phyloP scores from a whole-genome alignment of 2,797 vertebrate genomes.

The Gila robusta region DNA sequence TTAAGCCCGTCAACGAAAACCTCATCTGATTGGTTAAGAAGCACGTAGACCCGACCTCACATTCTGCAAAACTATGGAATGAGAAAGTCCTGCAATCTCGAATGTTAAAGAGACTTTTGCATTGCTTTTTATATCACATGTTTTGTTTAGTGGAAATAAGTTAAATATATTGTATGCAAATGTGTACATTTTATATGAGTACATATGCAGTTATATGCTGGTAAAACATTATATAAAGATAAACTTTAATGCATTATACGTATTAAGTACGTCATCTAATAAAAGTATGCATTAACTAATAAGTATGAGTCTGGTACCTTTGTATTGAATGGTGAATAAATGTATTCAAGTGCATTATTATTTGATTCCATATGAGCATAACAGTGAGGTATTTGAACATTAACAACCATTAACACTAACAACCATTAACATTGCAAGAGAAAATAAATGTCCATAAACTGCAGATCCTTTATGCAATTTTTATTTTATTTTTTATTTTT shows the following conservation, averaged over 20 bases:
- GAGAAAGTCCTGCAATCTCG: not conserved
- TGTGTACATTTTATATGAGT: not conserved
- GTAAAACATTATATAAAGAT: not conserved
- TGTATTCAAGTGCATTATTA: not conserved
- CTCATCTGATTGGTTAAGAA: not conserved
- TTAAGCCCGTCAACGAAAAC: not conserved
- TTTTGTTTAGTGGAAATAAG: no score
- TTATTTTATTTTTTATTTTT: no score
- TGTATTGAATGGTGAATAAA: not conserved
- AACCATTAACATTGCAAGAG: not conserved
- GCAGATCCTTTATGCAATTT: not conserved
- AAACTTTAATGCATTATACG: not conserved
- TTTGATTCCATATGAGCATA: not conserved
- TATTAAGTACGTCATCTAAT: no score
- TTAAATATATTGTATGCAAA: not conserved
- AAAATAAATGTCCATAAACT: not conserved
- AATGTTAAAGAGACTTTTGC: no score
- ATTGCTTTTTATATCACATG: no score
- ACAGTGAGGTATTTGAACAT: not conserved
- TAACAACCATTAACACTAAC: not conserved
- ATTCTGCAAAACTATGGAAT: not conserved
- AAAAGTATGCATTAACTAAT: no score
- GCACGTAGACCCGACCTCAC: not conserved
- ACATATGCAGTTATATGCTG: not conserved
- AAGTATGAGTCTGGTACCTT: not conserved